These are phyloP conservation scores for Candidula unifasciata DNA, from an alignment of 2,888 invertebrate genomes.

Conservation along the genomic window DNA sequence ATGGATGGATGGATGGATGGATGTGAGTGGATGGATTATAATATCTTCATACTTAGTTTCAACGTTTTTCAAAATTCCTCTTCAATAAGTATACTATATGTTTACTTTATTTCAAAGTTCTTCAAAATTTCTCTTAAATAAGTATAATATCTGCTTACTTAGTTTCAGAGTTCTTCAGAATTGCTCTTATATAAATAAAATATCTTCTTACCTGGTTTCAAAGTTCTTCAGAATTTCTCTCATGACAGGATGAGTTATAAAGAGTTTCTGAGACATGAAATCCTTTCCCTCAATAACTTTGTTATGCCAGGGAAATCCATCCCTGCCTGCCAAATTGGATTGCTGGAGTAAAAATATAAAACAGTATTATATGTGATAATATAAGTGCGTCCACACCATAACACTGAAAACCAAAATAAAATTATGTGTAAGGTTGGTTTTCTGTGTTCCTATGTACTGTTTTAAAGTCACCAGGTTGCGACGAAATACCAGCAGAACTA, in stretches of 20 bases:
- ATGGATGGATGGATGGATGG: no score
- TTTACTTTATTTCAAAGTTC: slow-evolving; percentile 85
- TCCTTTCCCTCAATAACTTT: slow-evolving; percentile 82
- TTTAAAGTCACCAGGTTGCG: no score
- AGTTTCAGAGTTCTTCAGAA: slow-evolving; percentile 84
- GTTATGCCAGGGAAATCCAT: slow-evolving; percentile 87
- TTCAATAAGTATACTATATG: no score
- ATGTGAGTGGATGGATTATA: no score
- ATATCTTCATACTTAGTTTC: slow-evolving; percentile 81
- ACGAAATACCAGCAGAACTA: no score
- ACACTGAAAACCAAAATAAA: no score
- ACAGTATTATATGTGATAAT: not conserved
- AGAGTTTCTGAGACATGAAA: slow-evolving; percentile 83
- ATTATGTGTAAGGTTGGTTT: no score
- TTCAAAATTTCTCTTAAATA: slow-evolving; percentile 83
- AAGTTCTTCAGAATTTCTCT: slow-evolving; percentile 84
- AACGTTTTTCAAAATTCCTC: slow-evolving; percentile 84
- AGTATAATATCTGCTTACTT: no score
- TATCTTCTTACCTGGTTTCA: slow-evolving; percentile 84
- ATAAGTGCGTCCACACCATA: no score
- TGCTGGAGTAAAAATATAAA: slow-evolving; percentile 61
- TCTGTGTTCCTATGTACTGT: no score
- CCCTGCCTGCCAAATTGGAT: slow-evolving; percentile 73
- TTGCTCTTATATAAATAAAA: slow-evolving; percentile 81
- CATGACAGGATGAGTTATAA: slow-evolving; percentile 85